A percentile compares a stretch with the other conserved stretches of the same genome.
phyloP scores from a whole-genome alignment of 2,888 invertebrate genomes.

The Oxycera nigricornis region DNA sequence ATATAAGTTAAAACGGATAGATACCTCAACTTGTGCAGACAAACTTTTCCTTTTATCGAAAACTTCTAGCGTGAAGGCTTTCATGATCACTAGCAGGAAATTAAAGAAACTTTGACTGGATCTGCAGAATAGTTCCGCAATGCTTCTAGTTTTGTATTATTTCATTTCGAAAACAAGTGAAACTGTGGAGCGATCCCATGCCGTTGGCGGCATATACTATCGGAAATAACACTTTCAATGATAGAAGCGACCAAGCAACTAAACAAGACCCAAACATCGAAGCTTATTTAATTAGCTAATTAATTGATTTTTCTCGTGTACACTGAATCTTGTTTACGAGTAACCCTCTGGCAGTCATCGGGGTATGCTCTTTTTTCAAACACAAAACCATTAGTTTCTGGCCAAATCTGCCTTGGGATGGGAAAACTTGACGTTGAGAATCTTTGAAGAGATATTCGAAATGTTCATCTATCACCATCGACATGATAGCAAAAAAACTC shows the following conservation, averaged over 20 bases:
- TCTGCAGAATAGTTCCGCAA: background rate
- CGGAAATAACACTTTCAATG: background rate
- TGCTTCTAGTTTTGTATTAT: background rate
- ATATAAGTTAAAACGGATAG: slow-evolving; percentile 1
- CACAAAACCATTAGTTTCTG: background rate
- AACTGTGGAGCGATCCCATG: too few relatives aligned
- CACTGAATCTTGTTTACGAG: background rate
- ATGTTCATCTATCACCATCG: too few relatives aligned
- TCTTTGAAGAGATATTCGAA: background rate
- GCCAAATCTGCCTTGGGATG: background rate
- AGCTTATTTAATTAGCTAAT: slow-evolving; percentile 44
- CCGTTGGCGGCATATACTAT: background rate
- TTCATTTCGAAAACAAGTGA: background rate
- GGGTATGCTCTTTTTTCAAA: background rate
- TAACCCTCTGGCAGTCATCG: background rate
- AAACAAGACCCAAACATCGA: slow-evolving; percentile 24
- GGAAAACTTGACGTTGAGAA: background rate
- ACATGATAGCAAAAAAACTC: too few relatives aligned
- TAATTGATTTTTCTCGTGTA: slow-evolving; percentile 38
- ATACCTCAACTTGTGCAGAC: slow-evolving; percentile 4
- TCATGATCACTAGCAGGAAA: slow-evolving; percentile 24
- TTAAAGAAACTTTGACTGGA: slow-evolving; percentile 10
- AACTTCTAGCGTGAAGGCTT: background rate
- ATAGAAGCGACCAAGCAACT: background rate
- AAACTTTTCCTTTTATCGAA: slow-evolving; percentile 14